A percentile compares a stretch with the other conserved stretches of the same genome.
phyloP scores from a whole-genome alignment of 1,140 invertebrate species.

The Chironomus striatipennis region DNA sequence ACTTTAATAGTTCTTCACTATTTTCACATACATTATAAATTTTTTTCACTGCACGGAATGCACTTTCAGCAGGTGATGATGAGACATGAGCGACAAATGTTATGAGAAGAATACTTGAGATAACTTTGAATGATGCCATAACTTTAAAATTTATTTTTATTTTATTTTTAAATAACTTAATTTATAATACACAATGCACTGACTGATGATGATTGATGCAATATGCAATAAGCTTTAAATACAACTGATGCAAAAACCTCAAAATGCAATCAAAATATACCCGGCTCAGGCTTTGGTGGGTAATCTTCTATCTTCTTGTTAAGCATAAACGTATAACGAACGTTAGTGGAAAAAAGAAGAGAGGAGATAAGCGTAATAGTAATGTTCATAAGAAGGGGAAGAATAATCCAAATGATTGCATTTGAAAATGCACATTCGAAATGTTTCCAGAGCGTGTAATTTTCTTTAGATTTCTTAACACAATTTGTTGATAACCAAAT shows the following conservation, averaged over 20 bases:
- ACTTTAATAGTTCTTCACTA: conserved; percentile 52
- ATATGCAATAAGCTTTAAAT: not conserved
- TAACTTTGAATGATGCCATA: conserved; percentile 4
- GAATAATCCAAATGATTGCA: conserved; percentile 4
- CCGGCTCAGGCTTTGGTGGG: not conserved
- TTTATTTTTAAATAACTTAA: not conserved
- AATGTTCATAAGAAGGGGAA: not conserved
- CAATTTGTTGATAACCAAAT: not conserved
- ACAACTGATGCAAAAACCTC: conserved; percentile 2
- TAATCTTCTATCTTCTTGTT: too few species aligned
- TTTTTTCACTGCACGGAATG: conserved; percentile 40
- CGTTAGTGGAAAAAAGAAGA: not conserved
- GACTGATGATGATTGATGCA: not conserved
- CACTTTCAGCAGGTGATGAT: conserved; percentile 27
- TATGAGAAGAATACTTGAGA: conserved; percentile 2
- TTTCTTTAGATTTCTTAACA: conserved; percentile 9
- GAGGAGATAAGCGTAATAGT: not conserved
- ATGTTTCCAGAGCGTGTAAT: conserved; percentile 21
- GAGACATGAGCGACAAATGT: not conserved
- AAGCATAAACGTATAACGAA: not conserved
- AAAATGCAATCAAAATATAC: conserved; percentile 20
- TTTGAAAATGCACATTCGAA: conserved; percentile 7
- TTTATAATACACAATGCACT: conserved; percentile 1
- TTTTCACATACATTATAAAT: conserved; percentile 52
- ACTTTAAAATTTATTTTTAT: not conserved